Conservation (phyloP, 2,113 vertebrate species). For the Saguinus midas region DNA sequence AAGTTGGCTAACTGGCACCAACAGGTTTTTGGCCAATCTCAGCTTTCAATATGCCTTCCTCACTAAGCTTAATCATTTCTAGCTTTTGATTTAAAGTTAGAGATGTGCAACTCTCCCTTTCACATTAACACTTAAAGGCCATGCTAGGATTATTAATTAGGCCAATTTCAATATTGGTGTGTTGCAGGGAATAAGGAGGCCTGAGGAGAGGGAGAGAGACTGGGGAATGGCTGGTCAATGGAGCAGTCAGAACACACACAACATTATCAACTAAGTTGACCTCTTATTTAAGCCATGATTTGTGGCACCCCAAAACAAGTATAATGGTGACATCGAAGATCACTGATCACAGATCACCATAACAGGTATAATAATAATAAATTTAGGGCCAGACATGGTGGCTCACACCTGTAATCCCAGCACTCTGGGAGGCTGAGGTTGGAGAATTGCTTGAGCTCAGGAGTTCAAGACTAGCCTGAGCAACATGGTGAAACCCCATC, state of each 20-base stretch:
- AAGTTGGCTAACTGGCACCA: neutral
- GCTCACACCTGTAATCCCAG: no score
- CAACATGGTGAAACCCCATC: no score
- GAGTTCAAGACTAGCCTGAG: no score
- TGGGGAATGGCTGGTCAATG: neutral
- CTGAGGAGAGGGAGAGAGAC: neutral
- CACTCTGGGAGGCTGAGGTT: no score
- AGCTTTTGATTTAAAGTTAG: neutral
- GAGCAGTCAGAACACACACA: neutral
- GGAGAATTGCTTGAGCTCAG: no score
- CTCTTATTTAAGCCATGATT: neutral
- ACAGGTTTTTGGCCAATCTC: neutral
- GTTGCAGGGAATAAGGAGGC: neutral
- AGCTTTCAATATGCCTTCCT: neutral
- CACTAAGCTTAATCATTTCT: neutral
- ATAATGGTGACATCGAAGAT: neutral
- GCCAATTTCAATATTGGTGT: neutral
- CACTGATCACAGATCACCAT: neutral
- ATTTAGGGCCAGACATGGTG: neutral
- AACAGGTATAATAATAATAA: neutral
- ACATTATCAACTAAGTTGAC: neutral
- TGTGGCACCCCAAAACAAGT: neutral
- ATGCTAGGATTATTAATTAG: neutral
- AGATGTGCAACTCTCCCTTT: neutral
- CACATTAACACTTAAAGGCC: neutral